Percentiles rank a stretch among this genome's conserved stretches.
Conservation (phyloP, 1,140 invertebrate species). For the Macrocentrus cingulum region DNA sequence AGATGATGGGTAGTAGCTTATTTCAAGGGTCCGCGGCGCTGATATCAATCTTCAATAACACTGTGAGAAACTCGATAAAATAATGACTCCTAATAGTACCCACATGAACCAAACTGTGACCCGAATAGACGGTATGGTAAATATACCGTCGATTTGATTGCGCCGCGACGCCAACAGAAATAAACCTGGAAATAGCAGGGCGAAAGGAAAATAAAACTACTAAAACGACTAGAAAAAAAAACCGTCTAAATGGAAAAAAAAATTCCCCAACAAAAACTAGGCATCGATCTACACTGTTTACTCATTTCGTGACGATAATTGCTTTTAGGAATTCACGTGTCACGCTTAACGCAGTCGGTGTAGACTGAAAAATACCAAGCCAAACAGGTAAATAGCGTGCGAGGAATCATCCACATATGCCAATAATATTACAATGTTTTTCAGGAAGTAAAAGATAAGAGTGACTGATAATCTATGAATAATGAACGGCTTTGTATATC, state of each 20-base stretch:
- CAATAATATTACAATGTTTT: constrained; percentile 8
- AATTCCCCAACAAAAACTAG: constrained; percentile 8
- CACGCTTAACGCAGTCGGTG: constrained; percentile 12
- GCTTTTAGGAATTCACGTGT: constrained; percentile 13
- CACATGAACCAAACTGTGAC: constrained; percentile 15
- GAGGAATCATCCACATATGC: not conserved
- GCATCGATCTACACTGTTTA: not conserved
- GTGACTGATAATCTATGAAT: constrained; percentile 2
- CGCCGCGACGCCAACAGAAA: constrained; percentile 12
- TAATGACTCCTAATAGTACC: no score
- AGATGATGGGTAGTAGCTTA: no score
- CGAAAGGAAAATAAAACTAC: constrained; percentile 4
- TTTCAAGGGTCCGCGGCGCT: no score
- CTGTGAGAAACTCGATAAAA: no score
- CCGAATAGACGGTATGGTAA: constrained; percentile 18
- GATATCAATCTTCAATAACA: no score
- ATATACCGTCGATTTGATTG: constrained; percentile 22
- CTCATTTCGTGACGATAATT: constrained; percentile 16
- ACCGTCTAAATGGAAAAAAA: constrained; percentile 9
- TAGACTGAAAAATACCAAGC: constrained; percentile 12
- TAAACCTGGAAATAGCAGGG: constrained; percentile 10
- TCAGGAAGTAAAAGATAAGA: constrained; percentile 5
- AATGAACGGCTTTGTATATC: not conserved
- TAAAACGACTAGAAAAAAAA: not conserved
- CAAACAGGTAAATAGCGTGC: constrained; percentile 18